These are phyloP conservation scores for Anoplophora glabripennis DNA, from an alignment of 1,140 invertebrate species.

Conservation along the genomic window DNA sequence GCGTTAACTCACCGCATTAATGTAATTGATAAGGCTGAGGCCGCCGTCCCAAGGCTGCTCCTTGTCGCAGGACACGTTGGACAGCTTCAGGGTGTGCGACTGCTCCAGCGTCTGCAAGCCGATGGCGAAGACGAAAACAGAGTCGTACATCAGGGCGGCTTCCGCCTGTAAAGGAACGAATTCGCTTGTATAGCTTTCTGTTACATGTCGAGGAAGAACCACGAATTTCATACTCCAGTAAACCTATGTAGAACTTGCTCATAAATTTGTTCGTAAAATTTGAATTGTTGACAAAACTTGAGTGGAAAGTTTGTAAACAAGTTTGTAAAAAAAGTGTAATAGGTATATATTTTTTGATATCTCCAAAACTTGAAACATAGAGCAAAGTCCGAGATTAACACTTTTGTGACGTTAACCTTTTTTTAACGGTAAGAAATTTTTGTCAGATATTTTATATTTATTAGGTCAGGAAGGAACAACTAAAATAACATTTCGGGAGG, in stretches of 20 bases:
- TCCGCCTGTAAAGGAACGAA: constrained; percentile 60
- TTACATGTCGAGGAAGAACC: too few relatives aligned
- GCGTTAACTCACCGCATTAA: constrained; percentile 62
- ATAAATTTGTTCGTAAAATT: too few relatives aligned
- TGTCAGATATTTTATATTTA: background rate
- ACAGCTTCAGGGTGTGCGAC: constrained; percentile 59
- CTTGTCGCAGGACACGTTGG: constrained; percentile 69
- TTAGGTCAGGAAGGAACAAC: too few relatives aligned
- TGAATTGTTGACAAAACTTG: too few relatives aligned
- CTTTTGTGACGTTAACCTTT: background rate
- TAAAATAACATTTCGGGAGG: too few relatives aligned
- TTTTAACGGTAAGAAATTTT: background rate
- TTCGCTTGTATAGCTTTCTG: too few relatives aligned
- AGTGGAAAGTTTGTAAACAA: too few relatives aligned
- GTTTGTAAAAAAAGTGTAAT: too few relatives aligned
- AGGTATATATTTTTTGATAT: background rate
- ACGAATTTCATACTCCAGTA: too few relatives aligned
- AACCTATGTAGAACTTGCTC: too few relatives aligned
- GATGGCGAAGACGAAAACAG: constrained; percentile 71
- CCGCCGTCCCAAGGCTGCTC: constrained; percentile 75
- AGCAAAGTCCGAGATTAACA: too few relatives aligned
- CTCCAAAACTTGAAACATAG: too few relatives aligned
- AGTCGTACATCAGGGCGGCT: constrained; percentile 76
- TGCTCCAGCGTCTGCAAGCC: constrained; percentile 67
- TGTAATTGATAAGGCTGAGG: constrained; percentile 78